Evolutionary conservation across 23 tunicate genomes (phyloP), one percentile per base, ranked within the genome.

Genomic region (Trididemnum nubilum): DNA sequence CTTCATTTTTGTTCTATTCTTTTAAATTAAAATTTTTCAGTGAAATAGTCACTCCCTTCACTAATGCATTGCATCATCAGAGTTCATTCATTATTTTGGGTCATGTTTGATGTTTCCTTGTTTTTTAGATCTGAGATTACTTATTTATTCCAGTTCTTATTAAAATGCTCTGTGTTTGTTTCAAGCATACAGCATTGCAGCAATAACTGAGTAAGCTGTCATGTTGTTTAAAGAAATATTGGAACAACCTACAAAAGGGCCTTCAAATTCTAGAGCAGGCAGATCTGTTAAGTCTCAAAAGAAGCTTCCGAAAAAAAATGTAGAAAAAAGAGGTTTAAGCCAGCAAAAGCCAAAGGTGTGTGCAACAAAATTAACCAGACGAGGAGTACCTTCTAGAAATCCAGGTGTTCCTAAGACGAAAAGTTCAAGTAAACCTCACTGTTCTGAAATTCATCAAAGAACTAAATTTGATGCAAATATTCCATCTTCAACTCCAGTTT

Each of bases 401-500:
- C 7, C 15, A 57, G 49, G 18, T 30, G 61, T 73, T 38, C 0
- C 67, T 3, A 78, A 59, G 7, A 9, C 54, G 9, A 44, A 9
- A 44, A 15, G 9, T 44, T 9, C 15, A 44, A 15, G 12, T 44
- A 44, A 44, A 44, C 9, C 9, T 44, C 54, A 15, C 33, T 33
- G 1, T 57, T 25, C 40, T 1, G 40, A 78, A 58, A 9, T 33
- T 12, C 38, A 31, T 30, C 9, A 37, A 4, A 83, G 59, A 9
- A 85, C 90, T 21, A 78, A 52, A 31, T 85, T 51, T 70, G 72
- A 85, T 71, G 58, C 52, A n/a, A 65, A 78, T 34, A 40, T 85
- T 33, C 90, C 90, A 36, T 91, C 97, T 24, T 91, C 97, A 34
- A 91, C 97, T 2, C 97, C 97, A 2, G 36, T 85, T 0, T 44